These are phyloP conservation scores for Melieria picta DNA, from an alignment of 2,888 invertebrate species.

Conservation along the genomic window DNA sequence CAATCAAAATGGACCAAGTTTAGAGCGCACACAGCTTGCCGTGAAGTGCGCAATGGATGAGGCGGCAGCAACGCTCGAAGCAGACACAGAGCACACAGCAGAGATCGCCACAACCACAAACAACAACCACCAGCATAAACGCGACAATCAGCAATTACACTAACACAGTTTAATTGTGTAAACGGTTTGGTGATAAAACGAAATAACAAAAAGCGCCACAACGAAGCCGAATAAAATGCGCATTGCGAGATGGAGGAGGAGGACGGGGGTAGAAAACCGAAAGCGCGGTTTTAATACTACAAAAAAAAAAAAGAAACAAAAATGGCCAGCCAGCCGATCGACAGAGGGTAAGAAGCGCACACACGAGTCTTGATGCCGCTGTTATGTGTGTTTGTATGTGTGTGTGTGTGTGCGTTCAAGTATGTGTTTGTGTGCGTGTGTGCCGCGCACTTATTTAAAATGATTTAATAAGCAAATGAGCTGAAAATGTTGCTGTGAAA, in stretches of 20 bases:
- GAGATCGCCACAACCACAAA: too few relatives aligned
- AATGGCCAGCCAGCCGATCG: too few relatives aligned
- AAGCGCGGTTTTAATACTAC: neutral
- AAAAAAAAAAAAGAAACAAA: too few relatives aligned
- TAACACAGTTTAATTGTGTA: neutral
- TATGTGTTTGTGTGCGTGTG: neutral
- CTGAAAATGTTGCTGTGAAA: constrained; percentile 46
- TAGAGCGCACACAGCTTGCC: neutral
- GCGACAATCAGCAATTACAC: neutral
- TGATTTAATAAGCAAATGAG: constrained; percentile 61
- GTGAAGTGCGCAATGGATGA: constrained; percentile 1
- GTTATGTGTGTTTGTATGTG: neutral
- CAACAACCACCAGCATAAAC: neutral
- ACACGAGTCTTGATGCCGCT: too few relatives aligned
- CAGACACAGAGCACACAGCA: neutral
- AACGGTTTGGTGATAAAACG: neutral
- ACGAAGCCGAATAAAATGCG: too few relatives aligned
- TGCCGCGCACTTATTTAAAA: neutral
- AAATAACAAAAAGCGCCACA: too few relatives aligned
- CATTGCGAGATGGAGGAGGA: too few relatives aligned
- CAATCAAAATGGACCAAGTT: constrained; percentile 32
- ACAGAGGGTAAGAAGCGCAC: too few relatives aligned
- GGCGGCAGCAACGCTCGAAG: neutral
- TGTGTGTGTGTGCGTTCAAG: neutral
- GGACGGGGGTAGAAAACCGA: neutral